phyloP scores from a whole-genome alignment of 2,888 invertebrate species.

The Strigamia transsilvanica region DNA sequence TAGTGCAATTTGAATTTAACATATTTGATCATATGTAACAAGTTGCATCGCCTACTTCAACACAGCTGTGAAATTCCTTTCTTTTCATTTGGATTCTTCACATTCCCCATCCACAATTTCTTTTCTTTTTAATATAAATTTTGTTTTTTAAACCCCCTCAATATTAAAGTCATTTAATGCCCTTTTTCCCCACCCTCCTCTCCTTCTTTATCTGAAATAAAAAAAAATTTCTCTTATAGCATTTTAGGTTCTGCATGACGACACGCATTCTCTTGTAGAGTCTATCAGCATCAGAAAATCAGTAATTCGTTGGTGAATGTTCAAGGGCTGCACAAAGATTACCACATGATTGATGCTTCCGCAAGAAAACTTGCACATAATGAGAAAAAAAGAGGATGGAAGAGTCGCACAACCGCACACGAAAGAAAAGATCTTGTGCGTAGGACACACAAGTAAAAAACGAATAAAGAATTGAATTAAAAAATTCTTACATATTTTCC shows the following conservation, averaged over 20 bases:
- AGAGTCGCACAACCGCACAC: conserved; percentile 26
- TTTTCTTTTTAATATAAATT: conserved; percentile 17
- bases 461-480: neutral
- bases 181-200: neutral
- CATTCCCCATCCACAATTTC: neutral
- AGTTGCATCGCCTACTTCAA: neutral
- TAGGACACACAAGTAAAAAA: neutral
- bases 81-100: conserved; percentile 2
- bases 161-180: conserved; percentile 16
- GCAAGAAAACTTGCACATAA: conserved; percentile 23
- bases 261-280: conserved; percentile 30
- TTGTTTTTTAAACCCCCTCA: neutral
- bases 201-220: conserved; percentile 5
- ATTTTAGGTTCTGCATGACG: conserved; percentile 26
- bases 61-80: conserved; percentile 30
- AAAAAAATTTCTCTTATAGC: conserved; percentile 14
- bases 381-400: conserved; percentile 14
- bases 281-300: conserved; percentile 30
- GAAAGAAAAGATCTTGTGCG: neutral
- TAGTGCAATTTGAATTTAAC: too few species aligned
- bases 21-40: too few species aligned
- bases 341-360: conserved; percentile 30
- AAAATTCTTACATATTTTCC: neutral
- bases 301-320: conserved; percentile 30
- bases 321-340: conserved; percentile 30